phyloP scores from a whole-genome alignment of 1,140 invertebrate species.

The Brachionus rubens region DNA sequence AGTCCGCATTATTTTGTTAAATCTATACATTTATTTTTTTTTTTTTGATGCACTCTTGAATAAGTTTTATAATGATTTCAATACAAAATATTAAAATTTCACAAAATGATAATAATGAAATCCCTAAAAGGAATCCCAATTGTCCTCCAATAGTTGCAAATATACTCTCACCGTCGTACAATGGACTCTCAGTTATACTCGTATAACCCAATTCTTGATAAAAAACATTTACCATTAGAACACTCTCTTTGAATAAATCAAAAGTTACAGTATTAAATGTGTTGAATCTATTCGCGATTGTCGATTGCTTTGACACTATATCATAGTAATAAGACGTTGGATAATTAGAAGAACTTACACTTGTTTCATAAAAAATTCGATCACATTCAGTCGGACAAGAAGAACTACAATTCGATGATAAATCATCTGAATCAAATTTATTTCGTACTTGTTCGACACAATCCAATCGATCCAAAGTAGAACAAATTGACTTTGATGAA shows the following conservation, averaged over 20 bases:
- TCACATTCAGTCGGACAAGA: conserved; percentile 2
- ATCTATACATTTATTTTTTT: background rate
- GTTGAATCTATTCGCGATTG: background rate
- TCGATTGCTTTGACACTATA: background rate
- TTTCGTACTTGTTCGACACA: background rate
- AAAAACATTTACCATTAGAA: background rate
- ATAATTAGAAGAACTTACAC: background rate
- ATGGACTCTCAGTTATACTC: background rate
- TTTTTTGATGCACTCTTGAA: background rate
- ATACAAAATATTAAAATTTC: background rate
- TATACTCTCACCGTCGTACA: background rate
- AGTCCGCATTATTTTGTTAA: background rate
- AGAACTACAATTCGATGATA: background rate
- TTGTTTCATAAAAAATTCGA: background rate
- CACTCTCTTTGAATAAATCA: background rate
- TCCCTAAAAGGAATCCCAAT: background rate
- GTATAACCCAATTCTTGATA: background rate
- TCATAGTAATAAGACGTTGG: background rate
- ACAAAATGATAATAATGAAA: background rate
- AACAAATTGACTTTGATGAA: background rate
- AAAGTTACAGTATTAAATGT: background rate
- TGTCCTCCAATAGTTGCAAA: background rate
- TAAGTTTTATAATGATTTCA: background rate
- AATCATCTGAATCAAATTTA: background rate
- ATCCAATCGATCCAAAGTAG: background rate